These are phyloP conservation scores for Tachysurus fulvidraco DNA, from an alignment of 2,113 vertebrate species.

Conservation along the genomic window DNA sequence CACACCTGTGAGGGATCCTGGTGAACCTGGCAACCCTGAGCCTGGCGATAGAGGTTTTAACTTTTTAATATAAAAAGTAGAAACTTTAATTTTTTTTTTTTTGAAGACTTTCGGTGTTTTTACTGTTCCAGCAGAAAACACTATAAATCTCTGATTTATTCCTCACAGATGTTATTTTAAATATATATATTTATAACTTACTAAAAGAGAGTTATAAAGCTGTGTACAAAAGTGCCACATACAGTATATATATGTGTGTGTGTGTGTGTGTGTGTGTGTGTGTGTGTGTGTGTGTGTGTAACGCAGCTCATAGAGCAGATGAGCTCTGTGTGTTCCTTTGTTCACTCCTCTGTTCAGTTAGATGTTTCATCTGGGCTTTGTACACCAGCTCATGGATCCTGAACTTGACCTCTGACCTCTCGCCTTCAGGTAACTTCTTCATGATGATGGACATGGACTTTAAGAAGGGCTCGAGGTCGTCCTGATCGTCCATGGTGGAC, in stretches of 20 bases:
- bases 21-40: not conserved
- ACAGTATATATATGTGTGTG: no score
- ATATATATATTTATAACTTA: not conserved
- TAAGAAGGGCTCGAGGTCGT: conserved; percentile 40
- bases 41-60: not conserved
- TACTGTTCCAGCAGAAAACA: not conserved
- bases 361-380: conserved; percentile 38
- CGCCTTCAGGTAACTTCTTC: conserved; percentile 24
- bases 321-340: conserved; percentile 3
- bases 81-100: not conserved
- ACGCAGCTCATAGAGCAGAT: not conserved
- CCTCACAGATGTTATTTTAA: not conserved
- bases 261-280: not conserved
- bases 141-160: not conserved
- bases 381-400: conserved; percentile 42
- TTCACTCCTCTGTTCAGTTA: conserved; percentile 15
- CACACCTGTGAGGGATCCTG: not conserved
- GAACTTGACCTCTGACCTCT: conserved; percentile 33
- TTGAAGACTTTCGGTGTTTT: not conserved
- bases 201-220: not conserved
- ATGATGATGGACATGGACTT: conserved; percentile 43
- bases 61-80: not conserved
- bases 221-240: not conserved
- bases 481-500: conserved; percentile 1
- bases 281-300: not conserved